These are phyloP conservation scores for pig (Sus scrofa) DNA, from an alignment of 2,113 vertebrate species.

Conservation along the genomic window T2T-Sscrofa CM000817.6:52963501-52964000, in stretches of 20 bases:
- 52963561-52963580: background rate
- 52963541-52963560: constrained; percentile 67
- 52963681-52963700: background rate
- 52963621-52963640: background rate
- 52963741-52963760: background rate
- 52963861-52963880: too few species aligned
- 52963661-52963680: background rate
- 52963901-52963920: too few species aligned
- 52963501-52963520: constrained; percentile 78
- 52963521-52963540: constrained; percentile 74
- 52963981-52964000: too few species aligned
- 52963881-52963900: too few species aligned
- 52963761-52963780: background rate
- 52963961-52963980: too few species aligned
- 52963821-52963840: background rate
- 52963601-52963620: constrained; percentile 23
- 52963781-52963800: background rate
- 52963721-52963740: background rate
- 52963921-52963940: too few species aligned
- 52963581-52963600: constrained; percentile 27
- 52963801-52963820: background rate
- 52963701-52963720: background rate
- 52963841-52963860: too few species aligned
- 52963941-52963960: too few species aligned
- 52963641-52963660: background rate